These are phyloP conservation scores for Odontocerum albicorne DNA, from an alignment of 2,888 invertebrate species.

Conservation along the genomic window DNA sequence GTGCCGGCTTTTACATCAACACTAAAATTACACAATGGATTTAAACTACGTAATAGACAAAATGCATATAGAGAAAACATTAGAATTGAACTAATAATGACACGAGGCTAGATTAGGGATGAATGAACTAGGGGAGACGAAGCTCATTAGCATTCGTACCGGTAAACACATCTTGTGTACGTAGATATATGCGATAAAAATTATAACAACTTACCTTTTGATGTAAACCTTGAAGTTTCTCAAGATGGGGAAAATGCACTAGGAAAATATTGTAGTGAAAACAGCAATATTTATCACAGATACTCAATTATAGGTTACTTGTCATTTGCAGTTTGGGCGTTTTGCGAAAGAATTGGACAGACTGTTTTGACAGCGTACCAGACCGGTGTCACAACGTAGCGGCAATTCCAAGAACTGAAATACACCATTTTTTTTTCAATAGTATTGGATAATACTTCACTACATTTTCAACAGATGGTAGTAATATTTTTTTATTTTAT, in stretches of 20 bases:
- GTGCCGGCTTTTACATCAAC: slow-evolving; percentile 27
- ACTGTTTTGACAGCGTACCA: slow-evolving; percentile 27
- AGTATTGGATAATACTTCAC: neutral
- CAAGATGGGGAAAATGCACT: neutral
- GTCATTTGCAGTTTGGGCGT: slow-evolving; percentile 28
- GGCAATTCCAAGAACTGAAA: slow-evolving; percentile 1
- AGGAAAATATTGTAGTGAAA: neutral
- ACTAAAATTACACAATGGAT: slow-evolving; percentile 16
- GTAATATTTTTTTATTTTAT: slow-evolving; percentile 10
- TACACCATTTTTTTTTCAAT: neutral
- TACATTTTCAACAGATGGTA: neutral
- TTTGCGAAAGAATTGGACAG: slow-evolving; percentile 15
- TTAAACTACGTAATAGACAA: slow-evolving; percentile 13
- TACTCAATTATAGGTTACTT: slow-evolving; percentile 27
- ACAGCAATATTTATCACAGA: slow-evolving; percentile 5
- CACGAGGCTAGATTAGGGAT: slow-evolving; percentile 23
- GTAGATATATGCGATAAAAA: slow-evolving; percentile 1
- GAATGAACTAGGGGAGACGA: slow-evolving; percentile 24
- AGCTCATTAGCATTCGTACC: slow-evolving; percentile 14
- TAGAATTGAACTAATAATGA: neutral
- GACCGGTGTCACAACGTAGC: slow-evolving; percentile 1
- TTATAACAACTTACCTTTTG: slow-evolving; percentile 7
- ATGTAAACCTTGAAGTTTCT: neutral
- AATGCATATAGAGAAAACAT: neutral
- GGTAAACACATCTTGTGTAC: slow-evolving; percentile 23